Evolutionary conservation across 2,113 vertebrate species (phyloP).

Genomic region (Malurus cyaneus): DNA sequence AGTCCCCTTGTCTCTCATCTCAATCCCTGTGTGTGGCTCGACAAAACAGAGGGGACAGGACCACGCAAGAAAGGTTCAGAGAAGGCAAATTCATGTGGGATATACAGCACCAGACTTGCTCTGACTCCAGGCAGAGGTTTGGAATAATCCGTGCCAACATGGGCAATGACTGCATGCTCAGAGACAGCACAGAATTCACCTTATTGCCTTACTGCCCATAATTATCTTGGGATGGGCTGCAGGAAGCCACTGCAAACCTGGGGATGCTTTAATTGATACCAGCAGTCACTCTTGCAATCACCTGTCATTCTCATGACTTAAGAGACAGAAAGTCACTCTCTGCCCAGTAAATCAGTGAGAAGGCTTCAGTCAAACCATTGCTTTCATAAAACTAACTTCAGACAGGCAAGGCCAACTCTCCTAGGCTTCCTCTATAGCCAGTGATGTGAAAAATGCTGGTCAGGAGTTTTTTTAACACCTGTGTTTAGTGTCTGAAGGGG

Average conservation of each 20-base stretch:
- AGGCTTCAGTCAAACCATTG: not conserved
- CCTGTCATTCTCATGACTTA: not conserved
- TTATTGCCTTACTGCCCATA: not conserved
- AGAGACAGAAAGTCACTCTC: not conserved
- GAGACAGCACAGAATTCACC: not conserved
- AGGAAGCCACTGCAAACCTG: not conserved
- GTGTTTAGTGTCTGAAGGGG: not conserved
- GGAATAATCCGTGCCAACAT: not conserved
- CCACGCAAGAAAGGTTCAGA: not conserved
- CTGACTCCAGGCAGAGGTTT: not conserved
- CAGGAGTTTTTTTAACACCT: not conserved
- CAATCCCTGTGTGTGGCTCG: not conserved
- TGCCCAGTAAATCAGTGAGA: not conserved
- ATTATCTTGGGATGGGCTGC: not conserved
- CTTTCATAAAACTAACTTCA: not conserved
- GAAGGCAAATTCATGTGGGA: not conserved
- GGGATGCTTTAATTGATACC: not conserved
- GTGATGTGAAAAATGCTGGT: not conserved
- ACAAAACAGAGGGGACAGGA: not conserved
- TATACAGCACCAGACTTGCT: not conserved
- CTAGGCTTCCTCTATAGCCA: not conserved
- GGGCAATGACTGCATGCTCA: rapidly evolving
- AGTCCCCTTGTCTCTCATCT: not conserved
- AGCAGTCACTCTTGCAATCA: not conserved
- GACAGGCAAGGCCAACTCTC: not conserved